Base-by-base conservation (phyloP, 2,113 vertebrate genomes). In the Hydrochoerus hydrochaeris region DNA sequence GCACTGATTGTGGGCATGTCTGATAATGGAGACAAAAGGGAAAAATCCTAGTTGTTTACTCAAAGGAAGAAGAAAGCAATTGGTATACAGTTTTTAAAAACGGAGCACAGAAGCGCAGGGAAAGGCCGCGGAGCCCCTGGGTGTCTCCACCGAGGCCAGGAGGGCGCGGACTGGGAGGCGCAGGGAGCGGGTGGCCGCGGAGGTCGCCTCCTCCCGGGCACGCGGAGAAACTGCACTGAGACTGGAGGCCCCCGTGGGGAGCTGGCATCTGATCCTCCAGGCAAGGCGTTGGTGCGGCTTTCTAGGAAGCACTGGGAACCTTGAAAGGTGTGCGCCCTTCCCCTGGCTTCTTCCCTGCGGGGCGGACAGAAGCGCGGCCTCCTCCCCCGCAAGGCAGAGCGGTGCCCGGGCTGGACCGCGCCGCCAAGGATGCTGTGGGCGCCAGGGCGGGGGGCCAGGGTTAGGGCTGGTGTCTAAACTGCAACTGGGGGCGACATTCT, bases 21-120 rank as follows among this genome's bases (percentile, higher is more conserved):
- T 65, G 96, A 94, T 65, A 95, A 95, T 86, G 96, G 94, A 94
- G 94, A 94, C 96, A 92, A 98, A 98, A 98, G 95, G 97, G 17
- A 58, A 58, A 58, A 58, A 58, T 96, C 90, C 94, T 52, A 0
- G 77, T 92, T 97, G 60, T 92, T 80, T 97, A 97, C 91, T 92
- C 97, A 96, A 97, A 97, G 89, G 92, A 97, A 98, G 97, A 97
- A 97, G 96, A 57, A 85, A 97, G 92, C 93, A 84, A 96, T 96
- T 97, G 97, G 95, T 93, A 93, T 97, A 93, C 91, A 1, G 82
- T 92, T 97, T 97, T 97, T 96, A 85, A 22, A 80, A 88, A 97
- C 97, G 82, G 81, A 95, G 95, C 94, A 73, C 97, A 96, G 49
- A 58, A 30, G 4, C 3, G 0, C 77, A 20, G 80, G 14, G 46